These are phyloP conservation scores for Lycaon pictus DNA, from an alignment of 2,113 vertebrate genomes.

Conservation along the genomic window DNA sequence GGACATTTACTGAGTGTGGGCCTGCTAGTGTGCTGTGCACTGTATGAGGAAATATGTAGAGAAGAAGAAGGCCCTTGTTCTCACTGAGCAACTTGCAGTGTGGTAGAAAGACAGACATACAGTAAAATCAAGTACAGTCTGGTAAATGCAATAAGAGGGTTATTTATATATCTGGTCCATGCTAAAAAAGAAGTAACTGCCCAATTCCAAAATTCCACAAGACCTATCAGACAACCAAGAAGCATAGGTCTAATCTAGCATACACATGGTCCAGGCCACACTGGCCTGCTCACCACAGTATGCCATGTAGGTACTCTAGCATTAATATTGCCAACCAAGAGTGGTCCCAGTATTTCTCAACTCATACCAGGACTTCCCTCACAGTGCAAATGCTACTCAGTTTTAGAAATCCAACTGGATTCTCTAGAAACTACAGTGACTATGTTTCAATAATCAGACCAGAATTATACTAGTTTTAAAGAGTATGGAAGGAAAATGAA, in stretches of 20 bases:
- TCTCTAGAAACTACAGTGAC: neutral
- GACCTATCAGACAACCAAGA: neutral
- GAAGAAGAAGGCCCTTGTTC: neutral
- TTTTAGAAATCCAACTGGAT: slow-evolving; percentile 37
- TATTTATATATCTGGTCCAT: neutral
- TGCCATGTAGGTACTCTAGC: neutral
- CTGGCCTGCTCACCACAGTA: neutral
- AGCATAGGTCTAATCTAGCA: neutral
- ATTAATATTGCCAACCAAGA: neutral
- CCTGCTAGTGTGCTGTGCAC: neutral
- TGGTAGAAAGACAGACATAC: neutral
- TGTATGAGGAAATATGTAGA: neutral
- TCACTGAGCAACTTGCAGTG: neutral
- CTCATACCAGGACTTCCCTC: neutral
- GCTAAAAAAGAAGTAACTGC: neutral
- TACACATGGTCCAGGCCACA: neutral
- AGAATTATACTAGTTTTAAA: slow-evolving; percentile 31
- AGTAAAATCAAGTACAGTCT: neutral
- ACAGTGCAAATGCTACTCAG: neutral
- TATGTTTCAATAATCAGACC: neutral
- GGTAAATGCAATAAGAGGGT: neutral
- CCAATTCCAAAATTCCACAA: neutral
- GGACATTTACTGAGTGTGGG: neutral
- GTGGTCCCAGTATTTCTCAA: neutral
- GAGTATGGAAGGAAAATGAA: neutral